A percentile compares a stretch with the other conserved stretches of the same genome.
Evolutionary conservation across 1,140 invertebrate species (phyloP).

Genomic region (Aphis gossypii): DNA sequence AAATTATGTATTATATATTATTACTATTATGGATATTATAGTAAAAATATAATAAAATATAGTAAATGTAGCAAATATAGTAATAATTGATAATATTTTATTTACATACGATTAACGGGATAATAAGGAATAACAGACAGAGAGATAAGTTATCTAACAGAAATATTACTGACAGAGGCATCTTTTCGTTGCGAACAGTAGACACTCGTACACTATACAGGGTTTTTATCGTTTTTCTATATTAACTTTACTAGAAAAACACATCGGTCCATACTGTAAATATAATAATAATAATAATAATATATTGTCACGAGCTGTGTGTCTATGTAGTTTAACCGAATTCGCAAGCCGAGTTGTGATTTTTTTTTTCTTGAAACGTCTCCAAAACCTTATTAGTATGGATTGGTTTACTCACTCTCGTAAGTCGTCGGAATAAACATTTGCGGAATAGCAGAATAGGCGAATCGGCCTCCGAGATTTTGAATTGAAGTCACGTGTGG

Average conservation of each 20-base stretch:
- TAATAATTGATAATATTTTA: no score
- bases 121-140: fast-evolving
- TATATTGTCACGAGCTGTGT: background rate
- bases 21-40: no score
- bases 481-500: background rate
- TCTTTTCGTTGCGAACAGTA: background rate
- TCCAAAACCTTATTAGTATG: slow-evolving; percentile 37
- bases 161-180: background rate
- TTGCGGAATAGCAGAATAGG: slow-evolving; percentile 6
- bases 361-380: slow-evolving; percentile 33
- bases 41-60: no score
- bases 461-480: slow-evolving; percentile 13
- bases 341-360: background rate
- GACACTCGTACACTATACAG: background rate
- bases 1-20: no score
- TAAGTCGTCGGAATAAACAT: slow-evolving; percentile 35
- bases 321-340: background rate
- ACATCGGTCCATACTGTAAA: background rate
- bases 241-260: background rate
- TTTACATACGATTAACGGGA: no score
- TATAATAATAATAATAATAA: background rate
- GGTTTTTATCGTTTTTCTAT: background rate
- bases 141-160: background rate
- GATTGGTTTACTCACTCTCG: background rate
- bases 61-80: no score